phyloP scores from a whole-genome alignment of 1,140 invertebrate genomes.

The Hormaphis cornu region DNA sequence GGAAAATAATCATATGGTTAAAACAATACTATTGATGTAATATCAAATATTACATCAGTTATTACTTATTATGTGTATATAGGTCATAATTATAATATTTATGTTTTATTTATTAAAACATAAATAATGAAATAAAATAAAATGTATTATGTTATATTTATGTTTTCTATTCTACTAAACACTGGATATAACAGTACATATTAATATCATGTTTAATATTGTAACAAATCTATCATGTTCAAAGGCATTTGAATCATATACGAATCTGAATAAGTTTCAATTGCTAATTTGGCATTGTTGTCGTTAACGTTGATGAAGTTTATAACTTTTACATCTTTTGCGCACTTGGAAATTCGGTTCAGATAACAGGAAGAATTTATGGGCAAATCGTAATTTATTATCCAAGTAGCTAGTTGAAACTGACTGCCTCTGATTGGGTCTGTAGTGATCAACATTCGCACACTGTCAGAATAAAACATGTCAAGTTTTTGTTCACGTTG shows the following conservation, averaged over 20 bases:
- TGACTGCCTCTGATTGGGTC: constrained; percentile 96
- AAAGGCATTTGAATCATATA: constrained; percentile 98
- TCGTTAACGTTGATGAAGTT: constrained; percentile 97
- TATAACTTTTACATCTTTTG: constrained; percentile 98
- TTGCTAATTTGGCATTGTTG: constrained; percentile 83
- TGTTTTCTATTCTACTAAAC: no score
- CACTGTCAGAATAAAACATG: constrained; percentile 94
- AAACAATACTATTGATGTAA: no score
- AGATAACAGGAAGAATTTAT: constrained; percentile 98
- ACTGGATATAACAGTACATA: neutral
- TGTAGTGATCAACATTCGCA: constrained; percentile 93
- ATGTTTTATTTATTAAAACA: no score
- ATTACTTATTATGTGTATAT: no score
- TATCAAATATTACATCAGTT: no score
- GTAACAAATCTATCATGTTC: constrained; percentile 78
- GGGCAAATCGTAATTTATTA: constrained; percentile 98
- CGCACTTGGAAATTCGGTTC: constrained; percentile 98
- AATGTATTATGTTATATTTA: no score
- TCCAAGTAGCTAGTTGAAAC: constrained; percentile 94
- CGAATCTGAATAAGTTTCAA: constrained; percentile 97
- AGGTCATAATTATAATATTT: no score
- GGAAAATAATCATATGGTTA: no score
- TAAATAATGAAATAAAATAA: no score
- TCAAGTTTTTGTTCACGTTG: constrained; percentile 97
- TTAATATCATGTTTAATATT: neutral